Evolutionary conservation across 1,140 invertebrate species (phyloP), one percentile per base, ranked within the genome.

Genomic region (Gryllus bimaculatus): DNA sequence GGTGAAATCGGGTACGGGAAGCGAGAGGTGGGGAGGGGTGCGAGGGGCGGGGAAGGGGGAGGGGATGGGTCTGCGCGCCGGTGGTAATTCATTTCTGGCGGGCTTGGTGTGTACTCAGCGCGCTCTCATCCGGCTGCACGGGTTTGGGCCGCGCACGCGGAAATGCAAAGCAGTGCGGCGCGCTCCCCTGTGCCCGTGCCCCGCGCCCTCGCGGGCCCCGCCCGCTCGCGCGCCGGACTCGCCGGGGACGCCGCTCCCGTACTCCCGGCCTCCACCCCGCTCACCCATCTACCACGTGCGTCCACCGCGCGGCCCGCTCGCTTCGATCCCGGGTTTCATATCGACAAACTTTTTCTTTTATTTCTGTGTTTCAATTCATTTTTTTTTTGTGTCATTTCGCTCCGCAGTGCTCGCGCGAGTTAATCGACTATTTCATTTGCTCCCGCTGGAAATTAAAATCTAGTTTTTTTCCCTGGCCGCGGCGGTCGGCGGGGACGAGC

Each of bases 341-440:
- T 66, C 54, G 54, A 66, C 54, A 66, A 66, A 66, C n/a, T 66
- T 66, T 66, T 66, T 66, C 54, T 66, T 66, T 66, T 66, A 66
- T 66, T 66, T 66, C 2, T 66, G 2, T 1, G 2, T 66, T 7
- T 3, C 7, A 66, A 66, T 66, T 66, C 54, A 66, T 66, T 66
- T 66, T 66, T 7, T 66, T 66, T 66, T 66, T 66, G 54, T 66
- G 54, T 66, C 54, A 66, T 66, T 66, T 66, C 54, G n/a, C 54
- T 66, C 54, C 18, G 54, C 54, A 66, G 54, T 66, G 54, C 54
- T 66, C 54, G 2, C 2, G 2, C 10, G 10, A 10, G 10, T 66
- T n/a, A n/a, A 66, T 66, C 54, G 54, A 18, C 54, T 3, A 66
- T 66, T 66, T 66, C 54, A 66, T 66, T 7, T 66, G 2, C 18